Conservation (phyloP, 2,888 invertebrate genomes). For the Trissolcus brochymenae region DNA sequence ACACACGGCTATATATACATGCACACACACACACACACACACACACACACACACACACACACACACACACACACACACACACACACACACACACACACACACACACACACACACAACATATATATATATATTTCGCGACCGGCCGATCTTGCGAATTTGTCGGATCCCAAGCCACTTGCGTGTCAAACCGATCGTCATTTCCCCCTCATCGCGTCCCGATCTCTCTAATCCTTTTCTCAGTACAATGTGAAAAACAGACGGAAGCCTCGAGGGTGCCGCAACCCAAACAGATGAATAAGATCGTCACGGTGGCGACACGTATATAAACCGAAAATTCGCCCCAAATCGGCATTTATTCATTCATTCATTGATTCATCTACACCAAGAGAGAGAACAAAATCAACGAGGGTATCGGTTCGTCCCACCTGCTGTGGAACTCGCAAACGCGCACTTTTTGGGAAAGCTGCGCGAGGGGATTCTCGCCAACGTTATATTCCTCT, state of each 20-base stretch:
- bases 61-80: too few relatives aligned
- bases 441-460: conserved; percentile 60
- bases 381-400: conserved; percentile 33
- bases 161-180: conserved; percentile 8
- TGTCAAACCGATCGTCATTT: conserved; percentile 44
- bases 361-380: conserved; percentile 59
- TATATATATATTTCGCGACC: conserved; percentile 41
- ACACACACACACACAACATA: too few relatives aligned
- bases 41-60: too few relatives aligned
- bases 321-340: conserved; percentile 60
- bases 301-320: conserved; percentile 44
- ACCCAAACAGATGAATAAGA: conserved; percentile 50
- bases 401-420: conserved; percentile 65
- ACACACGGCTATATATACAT: conserved; percentile 59
- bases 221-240: conserved; percentile 71
- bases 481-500: conserved; percentile 53
- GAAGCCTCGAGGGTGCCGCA: conserved; percentile 45
- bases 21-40: too few relatives aligned
- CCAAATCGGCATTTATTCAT: conserved; percentile 63
- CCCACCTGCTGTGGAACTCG: conserved; percentile 68
- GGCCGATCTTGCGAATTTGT: conserved; percentile 7
- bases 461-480: conserved; percentile 55
- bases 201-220: conserved; percentile 3
- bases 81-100: too few relatives aligned
- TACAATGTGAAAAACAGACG: conserved; percentile 63